Conservation (phyloP, 2,797 vertebrate genomes). For the Halcyon badia region DNA sequence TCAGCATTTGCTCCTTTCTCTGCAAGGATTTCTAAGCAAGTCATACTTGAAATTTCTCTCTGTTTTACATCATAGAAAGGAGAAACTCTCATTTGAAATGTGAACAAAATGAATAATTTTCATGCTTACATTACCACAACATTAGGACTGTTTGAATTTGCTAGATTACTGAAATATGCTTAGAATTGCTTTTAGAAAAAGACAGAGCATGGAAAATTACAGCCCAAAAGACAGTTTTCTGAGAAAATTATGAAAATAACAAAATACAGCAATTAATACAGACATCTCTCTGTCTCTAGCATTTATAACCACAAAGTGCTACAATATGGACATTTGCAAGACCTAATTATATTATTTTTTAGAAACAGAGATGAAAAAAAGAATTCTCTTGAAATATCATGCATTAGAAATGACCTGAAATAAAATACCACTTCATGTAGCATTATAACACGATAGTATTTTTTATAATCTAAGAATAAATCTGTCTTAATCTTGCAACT, state of each 20-base stretch:
- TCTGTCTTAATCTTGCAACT: neutral
- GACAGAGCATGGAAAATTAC: conserved; percentile 31
- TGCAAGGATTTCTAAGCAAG: neutral
- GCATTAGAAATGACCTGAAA: neutral
- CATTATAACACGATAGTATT: neutral
- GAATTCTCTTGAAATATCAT: neutral
- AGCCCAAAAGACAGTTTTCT: neutral
- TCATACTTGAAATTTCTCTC: neutral
- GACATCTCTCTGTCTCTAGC: neutral
- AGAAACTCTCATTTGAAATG: conserved; percentile 18
- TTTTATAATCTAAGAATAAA: neutral
- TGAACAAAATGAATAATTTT: conserved; percentile 33
- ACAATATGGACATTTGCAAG: neutral
- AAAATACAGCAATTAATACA: conserved; percentile 10
- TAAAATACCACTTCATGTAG: neutral
- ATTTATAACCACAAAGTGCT: neutral
- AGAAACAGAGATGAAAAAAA: neutral
- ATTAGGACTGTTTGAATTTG: conserved; percentile 34
- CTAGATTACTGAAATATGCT: conserved; percentile 30
- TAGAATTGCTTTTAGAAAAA: conserved; percentile 11
- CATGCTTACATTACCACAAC: conserved; percentile 37
- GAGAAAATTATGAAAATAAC: neutral
- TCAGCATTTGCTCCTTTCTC: neutral
- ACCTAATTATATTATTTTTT: neutral
- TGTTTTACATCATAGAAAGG: neutral